Conservation (phyloP, 1,140 invertebrate species). For the Cheumatopsyche charites region DNA sequence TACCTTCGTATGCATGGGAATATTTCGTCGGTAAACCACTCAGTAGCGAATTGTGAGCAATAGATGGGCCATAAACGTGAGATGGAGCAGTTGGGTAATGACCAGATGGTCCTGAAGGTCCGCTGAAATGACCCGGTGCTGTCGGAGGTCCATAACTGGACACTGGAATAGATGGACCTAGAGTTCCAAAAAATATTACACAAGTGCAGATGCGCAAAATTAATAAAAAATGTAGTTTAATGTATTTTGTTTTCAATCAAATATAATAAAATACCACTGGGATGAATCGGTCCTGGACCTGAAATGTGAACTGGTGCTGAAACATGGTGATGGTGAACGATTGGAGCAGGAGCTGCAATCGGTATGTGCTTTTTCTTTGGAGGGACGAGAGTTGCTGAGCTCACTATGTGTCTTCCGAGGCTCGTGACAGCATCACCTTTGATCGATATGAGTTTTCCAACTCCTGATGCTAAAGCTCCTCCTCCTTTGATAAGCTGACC, state of each 20-base stretch:
- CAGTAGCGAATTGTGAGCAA: slow-evolving; percentile 38
- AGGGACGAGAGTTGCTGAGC: slow-evolving; percentile 69
- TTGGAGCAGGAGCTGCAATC: slow-evolving; percentile 11
- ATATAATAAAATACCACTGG: slow-evolving; percentile 14
- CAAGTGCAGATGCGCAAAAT: background rate
- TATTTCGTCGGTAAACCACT: slow-evolving; percentile 41
- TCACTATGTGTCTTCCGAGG: slow-evolving; percentile 76
- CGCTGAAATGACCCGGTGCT: slow-evolving; percentile 24
- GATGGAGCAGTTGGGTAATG: slow-evolving; percentile 27
- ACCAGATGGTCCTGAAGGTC: slow-evolving; percentile 24
- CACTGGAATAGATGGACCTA: slow-evolving; percentile 38
- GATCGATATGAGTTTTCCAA: slow-evolving; percentile 72
- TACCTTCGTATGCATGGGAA: slow-evolving; percentile 44
- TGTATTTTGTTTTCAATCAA: too few species aligned
- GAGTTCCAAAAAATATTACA: slow-evolving; percentile 4
- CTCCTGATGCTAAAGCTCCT: slow-evolving; percentile 73
- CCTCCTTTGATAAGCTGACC: slow-evolving; percentile 84
- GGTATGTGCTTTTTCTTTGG: slow-evolving; percentile 52
- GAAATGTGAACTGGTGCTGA: slow-evolving; percentile 7
- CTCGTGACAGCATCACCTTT: slow-evolving; percentile 77
- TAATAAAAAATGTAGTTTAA: too few species aligned
- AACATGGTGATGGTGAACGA: background rate
- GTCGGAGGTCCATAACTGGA: slow-evolving; percentile 42
- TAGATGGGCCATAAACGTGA: slow-evolving; percentile 31
- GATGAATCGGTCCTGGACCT: slow-evolving; percentile 8